Evolutionary conservation across 1,140 invertebrate genomes (phyloP).

Genomic region (Pinna nobilis): DNA sequence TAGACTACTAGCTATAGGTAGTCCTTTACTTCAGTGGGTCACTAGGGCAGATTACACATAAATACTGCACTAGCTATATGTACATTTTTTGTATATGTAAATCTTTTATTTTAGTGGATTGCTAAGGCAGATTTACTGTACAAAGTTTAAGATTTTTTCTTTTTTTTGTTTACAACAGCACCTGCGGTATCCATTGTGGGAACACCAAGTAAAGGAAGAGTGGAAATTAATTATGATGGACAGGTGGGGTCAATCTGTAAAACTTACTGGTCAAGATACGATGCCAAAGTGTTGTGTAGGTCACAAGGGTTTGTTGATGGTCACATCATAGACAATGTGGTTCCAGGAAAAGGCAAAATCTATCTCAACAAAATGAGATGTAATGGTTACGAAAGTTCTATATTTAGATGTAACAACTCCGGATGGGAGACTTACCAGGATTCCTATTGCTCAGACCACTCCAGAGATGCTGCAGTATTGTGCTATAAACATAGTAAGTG

Average conservation of each 20-base stretch:
- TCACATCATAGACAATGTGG: slow-evolving; percentile 78
- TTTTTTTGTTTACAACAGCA: slow-evolving; percentile 14
- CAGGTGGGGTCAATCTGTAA: slow-evolving; percentile 85
- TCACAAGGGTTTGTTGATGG: slow-evolving; percentile 78
- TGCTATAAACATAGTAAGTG: slow-evolving; percentile 44
- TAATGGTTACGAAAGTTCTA: slow-evolving; percentile 37
- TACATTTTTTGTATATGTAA: background rate
- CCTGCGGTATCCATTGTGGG: slow-evolving; percentile 31
- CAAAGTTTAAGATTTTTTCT: background rate
- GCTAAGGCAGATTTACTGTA: background rate
- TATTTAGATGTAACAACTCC: slow-evolving; percentile 78
- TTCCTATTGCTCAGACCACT: slow-evolving; percentile 20
- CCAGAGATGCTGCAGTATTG: slow-evolving; percentile 32
- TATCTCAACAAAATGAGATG: slow-evolving; percentile 35
- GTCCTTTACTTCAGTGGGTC: no score
- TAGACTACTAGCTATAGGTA: no score
- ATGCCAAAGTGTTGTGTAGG: slow-evolving; percentile 82
- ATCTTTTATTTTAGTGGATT: background rate
- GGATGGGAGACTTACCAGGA: slow-evolving; percentile 68
- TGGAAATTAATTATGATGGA: slow-evolving; percentile 83
- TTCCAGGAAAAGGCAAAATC: slow-evolving; percentile 46
- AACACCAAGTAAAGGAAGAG: slow-evolving; percentile 75
- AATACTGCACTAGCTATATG: background rate
- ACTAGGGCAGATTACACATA: no score
- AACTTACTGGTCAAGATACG: slow-evolving; percentile 82